Base-by-base conservation (phyloP, 2,888 invertebrate species). In the Drosophila neonasuta region DNA sequence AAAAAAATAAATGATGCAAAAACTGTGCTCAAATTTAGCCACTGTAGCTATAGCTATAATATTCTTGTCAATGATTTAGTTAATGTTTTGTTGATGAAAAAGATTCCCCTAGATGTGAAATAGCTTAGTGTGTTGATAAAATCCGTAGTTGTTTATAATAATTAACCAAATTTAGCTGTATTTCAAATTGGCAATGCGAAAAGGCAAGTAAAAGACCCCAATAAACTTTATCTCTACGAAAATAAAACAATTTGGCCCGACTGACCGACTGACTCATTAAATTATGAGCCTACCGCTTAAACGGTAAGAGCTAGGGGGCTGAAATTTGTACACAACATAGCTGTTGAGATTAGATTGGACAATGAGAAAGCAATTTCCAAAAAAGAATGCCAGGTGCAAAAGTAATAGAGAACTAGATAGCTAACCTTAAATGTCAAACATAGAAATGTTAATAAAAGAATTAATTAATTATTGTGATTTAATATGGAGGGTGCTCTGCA, bases 141-240 rank as follows among this genome's bases (percentile, higher is more conserved):
- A 50, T 50, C 13, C 36, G 8, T 36, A 50, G 49, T 50, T 50
- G 11, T 39, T 15, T 30, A 29, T 52, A 9, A 39, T 17, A 32
- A 32, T 11, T 49, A 17, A 32, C 1, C 36, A 42, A 44, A 20
- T 10, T 54, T 32, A 30, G 9, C 1, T 9, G 20, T 17, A 20
- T 51, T 39, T 41, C 7, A 51, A 51, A 51, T 51, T 39, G 29
- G 10, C 13, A 39, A 51, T 51, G 39, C 39, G 3, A 13, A 10
- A n/a, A 20, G 17, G 9, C 54, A 44, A 44, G 54, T 54, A 32
- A 54, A 32, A 36, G 32, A 20, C 8, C 32, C 32, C 3, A 7
- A 15, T 39, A 29, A 36, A 51, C 32, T 32, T 32, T 32, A 32
- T 10, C 32, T 32, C 10, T 10, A 32, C 10, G 10, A 32, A 32